Percentiles rank a stretch among this genome's conserved stretches.
Conservation (phyloP, 2,888 invertebrate species). For the Stegana nigrithorax region DNA sequence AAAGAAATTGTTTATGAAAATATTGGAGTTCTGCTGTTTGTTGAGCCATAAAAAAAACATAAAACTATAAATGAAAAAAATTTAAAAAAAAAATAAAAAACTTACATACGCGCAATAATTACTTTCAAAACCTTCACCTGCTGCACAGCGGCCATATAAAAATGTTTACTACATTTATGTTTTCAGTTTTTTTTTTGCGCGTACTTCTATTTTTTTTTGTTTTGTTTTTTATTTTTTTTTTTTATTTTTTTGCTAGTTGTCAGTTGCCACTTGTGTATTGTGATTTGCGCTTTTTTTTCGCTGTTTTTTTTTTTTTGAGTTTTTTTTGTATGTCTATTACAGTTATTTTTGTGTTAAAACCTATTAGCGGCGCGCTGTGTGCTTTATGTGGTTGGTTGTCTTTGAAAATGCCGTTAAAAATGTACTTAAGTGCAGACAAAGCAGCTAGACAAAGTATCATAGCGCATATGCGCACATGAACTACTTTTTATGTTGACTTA, state of each 20-base stretch:
- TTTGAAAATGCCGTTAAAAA: background rate
- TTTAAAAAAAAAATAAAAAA: too few species aligned
- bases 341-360: constrained; percentile 44
- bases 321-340: constrained; percentile 40
- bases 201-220: background rate
- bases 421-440: background rate
- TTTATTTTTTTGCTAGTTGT: background rate
- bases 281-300: too few species aligned
- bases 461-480: background rate
- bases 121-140: too few species aligned
- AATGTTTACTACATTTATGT: too few species aligned
- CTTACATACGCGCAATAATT: too few species aligned
- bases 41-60: too few species aligned
- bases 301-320: background rate
- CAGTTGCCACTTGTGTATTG: too few species aligned
- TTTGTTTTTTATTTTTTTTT: background rate
- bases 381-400: background rate
- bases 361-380: constrained; percentile 35
- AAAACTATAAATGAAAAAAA: too few species aligned
- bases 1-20: too few species aligned
- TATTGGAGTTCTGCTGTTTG: too few species aligned
- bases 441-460: background rate
- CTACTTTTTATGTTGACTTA: constrained; percentile 9
- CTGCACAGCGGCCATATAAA: too few species aligned
- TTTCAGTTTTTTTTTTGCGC: background rate